Conservation (phyloP, 1,140 invertebrate genomes). For the Ostrea edulis region DNA sequence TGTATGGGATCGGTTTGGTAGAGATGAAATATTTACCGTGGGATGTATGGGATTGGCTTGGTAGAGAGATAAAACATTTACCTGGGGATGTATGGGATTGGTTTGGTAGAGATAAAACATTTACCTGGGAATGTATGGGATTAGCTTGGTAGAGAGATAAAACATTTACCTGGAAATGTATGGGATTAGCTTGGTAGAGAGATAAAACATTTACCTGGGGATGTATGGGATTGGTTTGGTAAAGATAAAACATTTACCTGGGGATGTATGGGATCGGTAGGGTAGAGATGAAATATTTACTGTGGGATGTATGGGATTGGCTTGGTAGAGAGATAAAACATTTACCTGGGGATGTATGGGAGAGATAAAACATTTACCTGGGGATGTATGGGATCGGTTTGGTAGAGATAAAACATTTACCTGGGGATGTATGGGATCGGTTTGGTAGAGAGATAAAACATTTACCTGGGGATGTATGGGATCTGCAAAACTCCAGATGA, state of each 20-base stretch:
- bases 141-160: constrained; percentile 55
- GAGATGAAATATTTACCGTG: constrained; percentile 68
- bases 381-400: constrained; percentile 79
- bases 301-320: not conserved
- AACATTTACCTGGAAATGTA: constrained; percentile 78
- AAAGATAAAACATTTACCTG: constrained; percentile 69
- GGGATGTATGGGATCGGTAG: constrained; percentile 79
- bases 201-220: constrained; percentile 74
- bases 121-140: constrained; percentile 80
- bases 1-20: constrained; percentile 78
- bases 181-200: constrained; percentile 73
- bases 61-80: constrained; percentile 49
- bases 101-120: not conserved
- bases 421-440: constrained; percentile 81
- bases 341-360: constrained; percentile 80
- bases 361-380: constrained; percentile 69
- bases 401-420: constrained; percentile 58
- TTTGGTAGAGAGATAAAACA: not conserved
- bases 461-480: constrained; percentile 80
- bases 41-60: constrained; percentile 80
- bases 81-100: constrained; percentile 80
- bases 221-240: constrained; percentile 79
- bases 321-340: not conserved
- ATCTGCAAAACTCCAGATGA: constrained; percentile 81
- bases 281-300: no score